Base-by-base conservation (phyloP, 2,888 invertebrate species). In the Cacoxenus indagator region DNA sequence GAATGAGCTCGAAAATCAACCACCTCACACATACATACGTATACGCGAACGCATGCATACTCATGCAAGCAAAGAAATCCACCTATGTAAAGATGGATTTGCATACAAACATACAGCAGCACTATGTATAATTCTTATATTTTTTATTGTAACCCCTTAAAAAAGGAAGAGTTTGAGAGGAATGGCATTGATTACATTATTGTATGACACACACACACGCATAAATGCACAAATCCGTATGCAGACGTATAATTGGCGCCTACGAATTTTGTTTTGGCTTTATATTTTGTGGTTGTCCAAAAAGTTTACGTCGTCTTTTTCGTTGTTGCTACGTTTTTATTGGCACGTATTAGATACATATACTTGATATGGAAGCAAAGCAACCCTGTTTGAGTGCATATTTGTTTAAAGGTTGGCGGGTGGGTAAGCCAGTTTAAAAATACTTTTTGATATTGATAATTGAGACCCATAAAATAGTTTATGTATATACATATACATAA, bases 401-500 rank as follows among this genome's bases (percentile, higher is more conserved):
- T 6, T 37, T 31, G 43, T 65, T 57, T 26, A 22, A 54, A 70
- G 48, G 64, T 55, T 59, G 64, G 69, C 76, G 61, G 64, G 55
- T 70, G 5, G 26, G 17, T 14, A 59, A 29, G 17, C 11, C 14
- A 5, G 59, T 11, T 19, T 45, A 45, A 48, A 64, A 46, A 48
- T 17, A 14, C 51, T 65, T 37, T 37, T 37, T 37, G 37, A 14
- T 37, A 37, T 37, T 37, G 8, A 11, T 37, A 11, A 37, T 37
- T 37, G 37, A 37, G 2, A 37, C 37, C 8, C 37, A 14, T 37
- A 37, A 73, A 74, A 81, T 81, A 80, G 79, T 81, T 82, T 82
- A 72, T 75, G 67, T 70, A 61, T 67, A 78, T 73, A 62, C 48
- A 59, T 59, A 26, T 59, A 37, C 46, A 59, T 51, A 27, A 4